Conservation (phyloP, 2,888 invertebrate genomes). For the Cantharis flavilabris region DNA sequence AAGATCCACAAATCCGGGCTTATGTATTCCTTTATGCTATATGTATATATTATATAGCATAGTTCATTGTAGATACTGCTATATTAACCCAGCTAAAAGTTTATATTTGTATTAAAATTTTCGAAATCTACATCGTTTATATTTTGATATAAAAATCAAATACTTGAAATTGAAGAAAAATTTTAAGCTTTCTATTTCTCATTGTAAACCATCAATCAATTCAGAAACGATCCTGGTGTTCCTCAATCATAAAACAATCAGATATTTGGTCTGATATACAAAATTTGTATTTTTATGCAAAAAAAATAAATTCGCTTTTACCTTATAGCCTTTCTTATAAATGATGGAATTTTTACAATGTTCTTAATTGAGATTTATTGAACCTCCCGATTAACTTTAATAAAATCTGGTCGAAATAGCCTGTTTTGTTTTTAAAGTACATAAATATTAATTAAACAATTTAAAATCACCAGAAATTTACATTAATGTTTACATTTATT, state of each 20-base stretch:
- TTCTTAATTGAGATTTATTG: background rate
- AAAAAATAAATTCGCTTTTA: background rate
- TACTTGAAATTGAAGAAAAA: background rate
- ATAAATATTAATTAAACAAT: background rate
- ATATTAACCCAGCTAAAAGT: background rate
- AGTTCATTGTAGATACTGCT: background rate
- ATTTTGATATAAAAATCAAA: background rate
- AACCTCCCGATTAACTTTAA: background rate
- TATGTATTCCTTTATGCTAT: slow-evolving; percentile 7
- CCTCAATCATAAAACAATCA: background rate
- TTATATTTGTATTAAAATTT: background rate
- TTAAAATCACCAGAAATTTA: background rate
- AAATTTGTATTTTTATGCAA: background rate
- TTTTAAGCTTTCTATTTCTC: background rate
- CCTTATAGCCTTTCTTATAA: background rate
- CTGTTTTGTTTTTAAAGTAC: background rate
- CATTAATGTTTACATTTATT: background rate
- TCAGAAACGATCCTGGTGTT: background rate
- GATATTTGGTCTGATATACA: background rate
- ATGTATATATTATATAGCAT: background rate
- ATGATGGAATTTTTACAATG: background rate
- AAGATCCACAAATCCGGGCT: slow-evolving; percentile 29
- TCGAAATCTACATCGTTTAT: background rate
- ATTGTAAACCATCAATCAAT: background rate
- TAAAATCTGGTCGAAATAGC: background rate